Percentiles rank a stretch among this genome's conserved stretches.
These are phyloP conservation scores for Pogona vitticeps DNA, from an alignment of 2,113 vertebrate genomes.

Conservation along the genomic window DNA sequence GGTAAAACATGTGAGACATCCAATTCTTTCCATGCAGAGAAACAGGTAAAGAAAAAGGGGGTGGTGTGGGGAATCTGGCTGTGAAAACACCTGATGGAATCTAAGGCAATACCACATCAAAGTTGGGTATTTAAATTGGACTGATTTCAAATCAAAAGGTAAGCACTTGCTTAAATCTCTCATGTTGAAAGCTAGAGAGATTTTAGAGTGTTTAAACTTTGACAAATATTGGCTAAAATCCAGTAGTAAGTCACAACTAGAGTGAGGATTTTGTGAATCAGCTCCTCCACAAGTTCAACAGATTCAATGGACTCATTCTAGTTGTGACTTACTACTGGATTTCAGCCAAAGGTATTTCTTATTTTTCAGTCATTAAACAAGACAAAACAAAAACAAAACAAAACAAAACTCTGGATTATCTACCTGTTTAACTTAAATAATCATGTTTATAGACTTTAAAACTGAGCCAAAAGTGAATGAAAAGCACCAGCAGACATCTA, in stretches of 20 bases:
- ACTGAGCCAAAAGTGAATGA: not conserved
- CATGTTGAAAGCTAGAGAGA: not conserved
- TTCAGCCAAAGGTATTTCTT: not conserved
- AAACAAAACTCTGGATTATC: not conserved
- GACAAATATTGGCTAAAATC: not conserved
- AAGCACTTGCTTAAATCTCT: not conserved
- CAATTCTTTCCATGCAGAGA: not conserved
- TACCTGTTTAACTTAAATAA: not conserved
- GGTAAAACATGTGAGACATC: slow-evolving; percentile 3
- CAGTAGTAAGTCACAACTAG: no score
- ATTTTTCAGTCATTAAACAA: not conserved
- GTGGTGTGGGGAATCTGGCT: not conserved
- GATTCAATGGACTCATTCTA: no score
- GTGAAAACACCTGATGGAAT: not conserved
- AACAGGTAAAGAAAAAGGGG: not conserved
- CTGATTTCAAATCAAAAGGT: not conserved
- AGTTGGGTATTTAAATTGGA: not conserved
- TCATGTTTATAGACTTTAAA: not conserved
- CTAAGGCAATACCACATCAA: not conserved
- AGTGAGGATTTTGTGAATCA: no score
- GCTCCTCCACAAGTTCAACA: no score
- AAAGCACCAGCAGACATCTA: not conserved
- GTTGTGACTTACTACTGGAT: no score
- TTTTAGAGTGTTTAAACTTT: not conserved
- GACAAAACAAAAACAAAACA: no score